phyloP scores from a whole-genome alignment of 2,797 vertebrate genomes.

The Limosa lapponica region DNA sequence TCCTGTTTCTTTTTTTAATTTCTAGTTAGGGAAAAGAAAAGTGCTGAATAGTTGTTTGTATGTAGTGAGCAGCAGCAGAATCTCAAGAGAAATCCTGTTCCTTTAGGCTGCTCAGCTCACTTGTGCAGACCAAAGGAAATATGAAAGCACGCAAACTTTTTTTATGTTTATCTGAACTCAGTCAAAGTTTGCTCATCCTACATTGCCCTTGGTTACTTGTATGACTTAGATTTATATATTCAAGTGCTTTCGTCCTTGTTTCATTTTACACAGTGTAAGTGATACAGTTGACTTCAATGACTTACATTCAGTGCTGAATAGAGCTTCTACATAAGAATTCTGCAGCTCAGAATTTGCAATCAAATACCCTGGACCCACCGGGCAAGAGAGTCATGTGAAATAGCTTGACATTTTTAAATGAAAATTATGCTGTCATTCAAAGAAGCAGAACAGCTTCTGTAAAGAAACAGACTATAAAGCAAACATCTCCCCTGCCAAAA shows the following conservation, averaged over 20 bases:
- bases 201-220: slow-evolving; percentile 36
- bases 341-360: neutral
- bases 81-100: slow-evolving; percentile 23
- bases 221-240: neutral
- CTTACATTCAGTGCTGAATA: neutral
- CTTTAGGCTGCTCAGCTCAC: slow-evolving; percentile 28
- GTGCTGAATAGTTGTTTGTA: slow-evolving; percentile 20
- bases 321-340: neutral
- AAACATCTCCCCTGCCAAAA: neutral
- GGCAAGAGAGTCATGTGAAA: neutral
- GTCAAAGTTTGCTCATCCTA: slow-evolving; percentile 25
- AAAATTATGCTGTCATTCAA: neutral
- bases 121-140: slow-evolving; percentile 41
- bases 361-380: neutral
- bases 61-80: neutral
- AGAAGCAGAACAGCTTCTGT: neutral
- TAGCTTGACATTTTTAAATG: neutral
- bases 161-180: neutral
- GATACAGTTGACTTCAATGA: neutral
- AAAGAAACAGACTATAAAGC: neutral
- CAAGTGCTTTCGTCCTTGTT: neutral
- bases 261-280: neutral
- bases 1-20: neutral
- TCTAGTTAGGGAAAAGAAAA: slow-evolving; percentile 4
- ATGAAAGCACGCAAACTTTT: slow-evolving; percentile 31